Evolutionary conservation across 2,888 invertebrate genomes (phyloP), one percentile per base, ranked within the genome.

Genomic region (Mimachlamys varia): DNA sequence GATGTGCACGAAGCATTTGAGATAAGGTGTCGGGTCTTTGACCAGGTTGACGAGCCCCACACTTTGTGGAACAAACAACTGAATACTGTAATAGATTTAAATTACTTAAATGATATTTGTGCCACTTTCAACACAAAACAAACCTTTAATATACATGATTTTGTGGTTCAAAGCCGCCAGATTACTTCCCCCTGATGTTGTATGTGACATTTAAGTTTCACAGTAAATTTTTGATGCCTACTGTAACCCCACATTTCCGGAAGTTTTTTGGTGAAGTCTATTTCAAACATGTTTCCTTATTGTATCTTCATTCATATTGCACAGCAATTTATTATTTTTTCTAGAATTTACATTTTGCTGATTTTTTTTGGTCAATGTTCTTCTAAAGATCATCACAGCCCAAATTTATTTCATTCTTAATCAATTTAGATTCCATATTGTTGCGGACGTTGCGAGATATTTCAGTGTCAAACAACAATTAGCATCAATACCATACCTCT

Each of bases 61-160:
- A 76, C 76, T 76, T 76, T 76, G 76, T 76, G 76, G 19, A 76
- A 76, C 76, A 76, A 76, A 76, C 76, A 76, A 76, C 27, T 76
- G 76, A 76, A 76, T 76, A 76, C 76, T 10, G 27, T 76, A 76
- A 76, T 76, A 76, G 76, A 76, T 76, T 76, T 76, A 76, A 76
- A 76, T 76, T 76, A 76, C 33, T 76, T 76, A 76, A 76, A 22
- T 76, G 76, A 76, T 27, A 76, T 76, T 76, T 76, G 76, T 76
- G 33, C 33, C 76, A 2, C 19, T 76, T 76, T 76, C 10, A 76
- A 76, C 33, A 33, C 76, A 76, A 76, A 76, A 76, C 76, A 76
- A 76, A 76, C 12, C 27, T 27, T 10, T 27, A 76, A 76, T 76
- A 10, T 76, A 76, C 76, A 76, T 76, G 76, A 76, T 76, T 62